A percentile compares a stretch with the other conserved stretches of the same genome.
Conservation (phyloP, 2,888 invertebrate species). For the Caenorhabditis sulstoni region DNA sequence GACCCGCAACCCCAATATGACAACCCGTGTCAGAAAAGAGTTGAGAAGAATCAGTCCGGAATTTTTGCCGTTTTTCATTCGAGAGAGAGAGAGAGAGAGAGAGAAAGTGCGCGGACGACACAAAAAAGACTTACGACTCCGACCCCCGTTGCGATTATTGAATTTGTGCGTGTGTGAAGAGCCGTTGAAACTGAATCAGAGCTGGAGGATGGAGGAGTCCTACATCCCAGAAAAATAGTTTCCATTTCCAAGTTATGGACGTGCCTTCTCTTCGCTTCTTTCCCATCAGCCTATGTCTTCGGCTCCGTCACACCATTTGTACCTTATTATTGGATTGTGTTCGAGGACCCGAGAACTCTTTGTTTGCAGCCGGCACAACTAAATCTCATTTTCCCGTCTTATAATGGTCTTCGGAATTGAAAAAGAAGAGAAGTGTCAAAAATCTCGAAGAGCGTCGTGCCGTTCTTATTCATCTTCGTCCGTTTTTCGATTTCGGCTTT, state of each 20-base stretch:
- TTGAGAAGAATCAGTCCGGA: conserved; percentile 11
- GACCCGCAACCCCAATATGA: conserved; percentile 38
- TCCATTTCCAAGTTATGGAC: conserved; percentile 39
- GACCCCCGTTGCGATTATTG: conserved; percentile 40
- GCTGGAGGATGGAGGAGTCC: conserved; percentile 13
- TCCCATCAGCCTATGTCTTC: conserved; percentile 1
- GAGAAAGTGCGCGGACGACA: not conserved
- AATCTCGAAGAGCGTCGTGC: not conserved
- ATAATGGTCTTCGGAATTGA: conserved; percentile 8
- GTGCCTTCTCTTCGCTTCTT: no score
- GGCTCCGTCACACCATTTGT: conserved; percentile 25
- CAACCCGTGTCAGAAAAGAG: conserved; percentile 39
- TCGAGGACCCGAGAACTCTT: conserved; percentile 6
- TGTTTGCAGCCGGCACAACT: conserved; percentile 10
- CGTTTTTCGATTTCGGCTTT: not conserved
- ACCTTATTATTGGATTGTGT: conserved; percentile 46
- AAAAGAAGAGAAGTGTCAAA: not conserved
- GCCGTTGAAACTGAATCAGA: conserved; percentile 56
- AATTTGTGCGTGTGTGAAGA: conserved; percentile 52
- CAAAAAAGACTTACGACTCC: conserved; percentile 24
- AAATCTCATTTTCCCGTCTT: conserved; percentile 28
- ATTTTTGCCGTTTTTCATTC: conserved; percentile 36
- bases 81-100: conserved; percentile 22
- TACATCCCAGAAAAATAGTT: conserved; percentile 33
- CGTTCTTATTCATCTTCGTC: not conserved